Base-by-base conservation (phyloP, 2,797 vertebrate genomes). In the Dryobates pubescens region DNA sequence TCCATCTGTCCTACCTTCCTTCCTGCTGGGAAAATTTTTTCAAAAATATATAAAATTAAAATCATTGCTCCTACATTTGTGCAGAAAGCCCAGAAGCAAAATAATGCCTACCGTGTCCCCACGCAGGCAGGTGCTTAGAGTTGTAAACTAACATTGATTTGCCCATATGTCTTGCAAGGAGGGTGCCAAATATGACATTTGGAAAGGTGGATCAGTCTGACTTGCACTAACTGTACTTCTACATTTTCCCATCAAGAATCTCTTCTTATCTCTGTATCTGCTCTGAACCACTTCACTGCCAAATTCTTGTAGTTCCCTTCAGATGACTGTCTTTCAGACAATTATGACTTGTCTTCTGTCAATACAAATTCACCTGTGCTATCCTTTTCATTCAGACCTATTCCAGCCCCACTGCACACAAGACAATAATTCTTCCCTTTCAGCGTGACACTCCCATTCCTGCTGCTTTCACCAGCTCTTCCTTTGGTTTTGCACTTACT, bases 1-100 rank as follows among this genome's bases (percentile, higher is more conserved):
- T 79, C 71, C 81, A 86, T 79, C 22, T 84, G 64, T 67, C 54
- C 64, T 86, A 86, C 45, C 54, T 90, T 80, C 51, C 41, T 62
- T 79, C 81, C 64, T 64, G 32, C 82, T 74, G 62, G 14, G 61
- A 88, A 91, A 63, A 6, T 13, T 38, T 38, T 38, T 4, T 61
- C 64, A 41, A 12, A 68, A 87, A 89, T 61, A 26, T 27, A 26
- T 56, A 74, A 69, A 49, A 8, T 2, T 4, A 62, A 9, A 71
- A 34, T 24, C 38, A 69, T 56, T 8, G 3, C 38, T 41, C 70
- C 17, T 53, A 67, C 0, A 3, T 56, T 84, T 5, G 0, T 59
- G 22, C 57, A 78, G 16, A 54, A 94, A 70, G 80, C 53, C 57
- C 86, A 91, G 74, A 53, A 91, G 81, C 49, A 92, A 94, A 86